Evolutionary conservation across 2,888 invertebrate species (phyloP), one percentile per base, ranked within the genome.

Genomic region (Phengaris arion): DNA sequence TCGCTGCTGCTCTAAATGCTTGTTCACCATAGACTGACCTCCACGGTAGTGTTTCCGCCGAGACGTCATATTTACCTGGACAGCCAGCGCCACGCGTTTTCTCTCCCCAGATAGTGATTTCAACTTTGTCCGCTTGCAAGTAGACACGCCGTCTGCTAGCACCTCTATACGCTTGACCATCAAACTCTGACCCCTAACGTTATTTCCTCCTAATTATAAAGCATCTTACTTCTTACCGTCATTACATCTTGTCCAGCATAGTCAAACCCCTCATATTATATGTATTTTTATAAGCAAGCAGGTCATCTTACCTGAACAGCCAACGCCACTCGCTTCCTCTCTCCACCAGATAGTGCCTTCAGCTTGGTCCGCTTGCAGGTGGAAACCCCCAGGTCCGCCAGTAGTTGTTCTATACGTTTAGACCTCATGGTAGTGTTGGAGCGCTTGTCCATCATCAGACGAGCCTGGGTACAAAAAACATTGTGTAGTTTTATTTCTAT

Each of bases 341-440:
- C 98, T 0, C 99, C 99, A 0, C 98, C 98, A 0, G 98, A 98
- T 64, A 98, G 94, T 13, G 96, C 95, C 83, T 96, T 96, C 52
- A 98, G 93, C 80, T 95, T 94, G 0, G 97, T 97, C 81, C 96
- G 91, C 0, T 94, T 94, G 82, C 97, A 96, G 83, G 96, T 96
- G 12, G 89, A 89, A 10, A 99, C 93, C 0, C 97, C 97, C 48
- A 98, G 94, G 77, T 96, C 95, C 0, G 88, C 89, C 5, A 96
- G 83, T 15, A 95, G 86, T 45, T 93, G 93, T 85, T 93, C 79
- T 81, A 89, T 80, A 70, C 88, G 80, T 79, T 86, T 81, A 79
- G 87, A 80, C 83, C 92, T 81, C 5, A 84, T 79, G 7, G 78
- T 82, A 80, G 87, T 93, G 75, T 90, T 89, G 1, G 94, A 91